Evolutionary conservation across 1,140 invertebrate genomes (phyloP), one percentile per base, ranked within the genome.

Genomic region (Drosophila sturtevanti): DNA sequence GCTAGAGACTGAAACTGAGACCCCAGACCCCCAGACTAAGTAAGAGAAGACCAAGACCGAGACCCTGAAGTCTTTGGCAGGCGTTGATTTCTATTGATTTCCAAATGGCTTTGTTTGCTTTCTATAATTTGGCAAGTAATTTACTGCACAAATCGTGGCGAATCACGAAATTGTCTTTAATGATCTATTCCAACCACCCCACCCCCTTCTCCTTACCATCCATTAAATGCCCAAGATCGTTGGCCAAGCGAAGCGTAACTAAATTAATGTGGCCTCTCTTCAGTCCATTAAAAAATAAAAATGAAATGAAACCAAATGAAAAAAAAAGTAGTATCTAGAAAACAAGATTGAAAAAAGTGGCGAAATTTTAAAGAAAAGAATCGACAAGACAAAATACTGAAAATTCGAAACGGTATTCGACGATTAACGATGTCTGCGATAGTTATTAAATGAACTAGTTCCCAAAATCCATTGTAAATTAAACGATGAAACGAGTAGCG

Each of bases 111-210:
- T 72, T 87, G 79, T 87, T 87, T 87, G 84, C 82, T 87, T 87
- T 87, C 82, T 87, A 87, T 87, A 87, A 87, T 87, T 87, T 87
- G 79, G 82, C 82, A 87, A 87, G 84, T 87, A 87, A 87, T 87
- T 87, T 87, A 74, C 72, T 77, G 74, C 75, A 78, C 75, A 78
- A 78, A 78, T 78, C 74, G 75, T 77, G 85, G 84, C 84, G 84
- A 79, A 89, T 89, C 84, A 87, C 84, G 84, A 87, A 87, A 89
- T 87, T 87, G 82, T 87, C 84, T 87, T 87, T 89, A 87, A 87
- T 87, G 82, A 87, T 77, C 81, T 82, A 7, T n/a, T 9, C 9
- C 41, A 2, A 5, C 16, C 2, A 11, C 1, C 14, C 41, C 41
- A n/a, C n/a, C n/a, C n/a, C n/a, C n/a, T n/a, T n/a, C n/a, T n/a